phyloP scores from a whole-genome alignment of 1,140 invertebrate genomes.

The Ceratitis capitata region DNA sequence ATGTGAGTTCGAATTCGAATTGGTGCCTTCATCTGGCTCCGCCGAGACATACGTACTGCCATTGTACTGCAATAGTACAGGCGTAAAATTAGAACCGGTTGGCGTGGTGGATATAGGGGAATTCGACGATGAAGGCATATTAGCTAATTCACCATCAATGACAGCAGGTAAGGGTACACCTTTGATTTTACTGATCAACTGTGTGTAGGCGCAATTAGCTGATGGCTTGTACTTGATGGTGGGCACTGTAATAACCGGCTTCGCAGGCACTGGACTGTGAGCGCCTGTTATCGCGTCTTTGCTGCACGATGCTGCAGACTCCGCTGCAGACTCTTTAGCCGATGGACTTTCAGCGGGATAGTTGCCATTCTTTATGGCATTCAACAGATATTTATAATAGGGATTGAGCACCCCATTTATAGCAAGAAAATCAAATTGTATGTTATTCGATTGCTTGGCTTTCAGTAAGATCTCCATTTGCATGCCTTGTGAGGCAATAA shows the following conservation, averaged over 20 bases:
- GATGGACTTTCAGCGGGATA: slow-evolving; percentile 71
- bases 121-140: slow-evolving; percentile 41
- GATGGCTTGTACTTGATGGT: slow-evolving; percentile 80
- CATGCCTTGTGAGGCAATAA: slow-evolving; percentile 90
- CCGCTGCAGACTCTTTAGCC: background rate
- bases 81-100: slow-evolving; percentile 53
- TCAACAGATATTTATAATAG: slow-evolving; percentile 89
- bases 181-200: slow-evolving; percentile 84
- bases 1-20: slow-evolving; percentile 41
- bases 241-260: slow-evolving; percentile 58
- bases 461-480: slow-evolving; percentile 99
- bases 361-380: slow-evolving; percentile 82
- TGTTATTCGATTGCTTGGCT: slow-evolving; percentile 93
- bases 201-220: slow-evolving; percentile 84
- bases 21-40: slow-evolving; percentile 3
- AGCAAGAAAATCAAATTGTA: slow-evolving; percentile 92
- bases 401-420: slow-evolving; percentile 85
- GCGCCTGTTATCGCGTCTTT: background rate
- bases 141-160: slow-evolving; percentile 46
- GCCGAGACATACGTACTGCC: slow-evolving; percentile 53
- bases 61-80: slow-evolving; percentile 58
- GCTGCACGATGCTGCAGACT: background rate
- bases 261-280: slow-evolving; percentile 15
- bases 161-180: slow-evolving; percentile 71
- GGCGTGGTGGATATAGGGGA: slow-evolving; percentile 56